Percentiles rank a stretch among this genome's conserved stretches.
These are phyloP conservation scores for Solea solea DNA, from an alignment of 2,113 vertebrate species.

Conservation along the genomic window DNA sequence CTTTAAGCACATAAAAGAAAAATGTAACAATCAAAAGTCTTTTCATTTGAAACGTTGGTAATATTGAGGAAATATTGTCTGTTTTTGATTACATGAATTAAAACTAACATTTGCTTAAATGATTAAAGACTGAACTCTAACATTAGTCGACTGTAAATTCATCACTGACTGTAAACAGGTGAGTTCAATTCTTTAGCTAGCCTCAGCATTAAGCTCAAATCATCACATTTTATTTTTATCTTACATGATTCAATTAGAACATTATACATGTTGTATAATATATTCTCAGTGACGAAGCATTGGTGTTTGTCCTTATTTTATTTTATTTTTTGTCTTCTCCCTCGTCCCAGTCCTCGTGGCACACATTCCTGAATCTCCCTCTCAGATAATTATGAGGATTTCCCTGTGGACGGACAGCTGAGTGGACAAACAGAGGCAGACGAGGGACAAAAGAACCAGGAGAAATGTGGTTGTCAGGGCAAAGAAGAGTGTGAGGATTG, in stretches of 20 bases:
- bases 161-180: too few relatives aligned
- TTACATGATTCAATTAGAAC: too few relatives aligned
- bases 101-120: conserved; percentile 2
- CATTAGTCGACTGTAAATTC: not conserved
- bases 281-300: conserved; percentile 26
- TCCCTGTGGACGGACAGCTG: conserved; percentile 26
- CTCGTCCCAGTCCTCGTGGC: conserved; percentile 51
- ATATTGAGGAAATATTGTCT: not conserved
- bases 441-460: not conserved
- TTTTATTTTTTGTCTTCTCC: conserved; percentile 27
- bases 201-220: too few relatives aligned
- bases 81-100: not conserved
- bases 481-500: too few relatives aligned
- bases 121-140: not conserved
- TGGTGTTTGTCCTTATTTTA: conserved; percentile 46
- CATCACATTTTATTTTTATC: too few relatives aligned
- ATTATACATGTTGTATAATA: conserved; percentile 5
- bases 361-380: conserved; percentile 42
- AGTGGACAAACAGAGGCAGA: conserved; percentile 28
- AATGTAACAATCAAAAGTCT: not conserved
- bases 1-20: too few relatives aligned
- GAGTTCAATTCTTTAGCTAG: too few relatives aligned
- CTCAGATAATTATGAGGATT: conserved; percentile 15
- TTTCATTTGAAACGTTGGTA: not conserved
- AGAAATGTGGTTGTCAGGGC: not conserved